Conservation (phyloP, 2,797 vertebrate species). For the Mormyrus proboscirostris region DNA sequence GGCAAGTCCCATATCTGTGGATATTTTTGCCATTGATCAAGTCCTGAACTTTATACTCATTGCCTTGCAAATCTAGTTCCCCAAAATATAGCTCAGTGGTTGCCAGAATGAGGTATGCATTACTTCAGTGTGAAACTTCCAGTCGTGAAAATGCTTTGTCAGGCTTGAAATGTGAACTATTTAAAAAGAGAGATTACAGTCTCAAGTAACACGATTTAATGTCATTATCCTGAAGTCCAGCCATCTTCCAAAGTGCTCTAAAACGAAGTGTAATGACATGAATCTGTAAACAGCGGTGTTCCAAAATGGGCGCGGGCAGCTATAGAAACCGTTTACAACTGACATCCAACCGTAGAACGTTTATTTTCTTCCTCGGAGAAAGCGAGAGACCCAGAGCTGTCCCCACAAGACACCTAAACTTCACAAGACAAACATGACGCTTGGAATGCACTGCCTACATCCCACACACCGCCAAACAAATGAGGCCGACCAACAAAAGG, state of each 20-base stretch:
- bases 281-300: background rate
- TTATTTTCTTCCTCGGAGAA: background rate
- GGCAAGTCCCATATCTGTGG: background rate
- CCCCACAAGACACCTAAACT: background rate
- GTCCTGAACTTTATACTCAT: background rate
- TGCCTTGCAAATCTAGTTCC: background rate
- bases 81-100: background rate
- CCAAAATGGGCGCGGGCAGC: background rate
- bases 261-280: background rate
- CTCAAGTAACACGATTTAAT: constrained; percentile 10
- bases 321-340: background rate
- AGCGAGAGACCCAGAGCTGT: background rate
- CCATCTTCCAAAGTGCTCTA: background rate
- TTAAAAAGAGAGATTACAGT: constrained; percentile 7
- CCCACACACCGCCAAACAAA: background rate
- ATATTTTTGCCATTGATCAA: background rate
- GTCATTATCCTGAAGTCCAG: constrained; percentile 9
- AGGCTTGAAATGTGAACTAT: background rate
- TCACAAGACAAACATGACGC: background rate
- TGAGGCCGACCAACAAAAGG: background rate
- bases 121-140: background rate
- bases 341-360: background rate
- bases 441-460: background rate
- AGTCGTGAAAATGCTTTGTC: background rate
- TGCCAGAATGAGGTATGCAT: background rate